Evolutionary conservation across 2,113 vertebrate species (phyloP).

Genomic region (Dipodomys spectabilis): DNA sequence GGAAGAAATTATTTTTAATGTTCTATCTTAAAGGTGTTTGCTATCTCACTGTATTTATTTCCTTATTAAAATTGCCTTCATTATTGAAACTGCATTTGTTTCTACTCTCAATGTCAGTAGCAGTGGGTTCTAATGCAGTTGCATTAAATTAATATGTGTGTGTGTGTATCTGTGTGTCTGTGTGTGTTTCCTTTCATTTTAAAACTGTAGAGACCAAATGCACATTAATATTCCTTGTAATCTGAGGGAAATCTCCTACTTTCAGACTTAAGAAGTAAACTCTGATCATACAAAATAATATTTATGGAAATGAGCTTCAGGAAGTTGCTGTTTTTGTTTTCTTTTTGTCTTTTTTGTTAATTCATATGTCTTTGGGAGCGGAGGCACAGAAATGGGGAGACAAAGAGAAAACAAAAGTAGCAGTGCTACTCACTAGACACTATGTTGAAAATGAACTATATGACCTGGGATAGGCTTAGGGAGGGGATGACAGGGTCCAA

Average conservation of each 20-base stretch:
- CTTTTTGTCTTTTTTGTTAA: no score
- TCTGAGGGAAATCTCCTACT: not conserved
- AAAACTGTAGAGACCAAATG: not conserved
- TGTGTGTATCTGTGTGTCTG: not conserved
- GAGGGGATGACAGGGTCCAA: no score
- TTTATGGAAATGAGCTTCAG: no score
- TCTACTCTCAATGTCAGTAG: not conserved
- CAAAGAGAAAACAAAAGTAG: no score
- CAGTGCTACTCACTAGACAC: no score
- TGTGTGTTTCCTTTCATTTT: not conserved
- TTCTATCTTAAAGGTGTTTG: not conserved
- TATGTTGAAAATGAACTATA: no score
- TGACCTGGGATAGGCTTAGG: no score
- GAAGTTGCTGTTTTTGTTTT: no score
- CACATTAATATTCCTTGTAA: not conserved
- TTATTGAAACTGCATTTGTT: not conserved
- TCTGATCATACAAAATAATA: no score
- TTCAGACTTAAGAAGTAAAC: not conserved
- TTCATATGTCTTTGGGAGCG: no score
- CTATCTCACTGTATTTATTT: not conserved
- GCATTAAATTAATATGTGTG: not conserved
- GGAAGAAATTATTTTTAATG: not conserved
- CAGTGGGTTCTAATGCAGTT: not conserved
- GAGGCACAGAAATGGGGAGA: no score
- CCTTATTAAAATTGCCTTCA: not conserved